These are phyloP conservation scores for Falco peregrinus DNA, from an alignment of 2,797 vertebrate genomes.

Conservation along the genomic window DNA sequence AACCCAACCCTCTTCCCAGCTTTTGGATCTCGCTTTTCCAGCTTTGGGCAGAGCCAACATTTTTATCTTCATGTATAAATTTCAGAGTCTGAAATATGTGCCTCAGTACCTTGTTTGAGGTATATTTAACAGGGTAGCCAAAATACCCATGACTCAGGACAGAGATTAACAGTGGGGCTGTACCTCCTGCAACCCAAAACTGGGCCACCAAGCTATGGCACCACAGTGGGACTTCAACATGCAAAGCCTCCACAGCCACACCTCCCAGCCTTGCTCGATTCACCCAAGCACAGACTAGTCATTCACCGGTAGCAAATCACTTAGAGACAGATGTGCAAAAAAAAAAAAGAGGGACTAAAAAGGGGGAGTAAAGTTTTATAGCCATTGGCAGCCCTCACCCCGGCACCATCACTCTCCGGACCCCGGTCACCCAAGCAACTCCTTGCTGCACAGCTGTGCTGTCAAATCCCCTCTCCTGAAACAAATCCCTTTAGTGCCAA, in stretches of 20 bases:
- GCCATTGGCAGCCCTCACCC: neutral
- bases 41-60: neutral
- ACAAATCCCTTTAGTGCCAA: constrained; percentile 13
- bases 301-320: neutral
- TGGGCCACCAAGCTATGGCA: neutral
- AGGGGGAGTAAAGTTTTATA: neutral
- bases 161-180: neutral
- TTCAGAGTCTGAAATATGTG: neutral
- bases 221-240: neutral
- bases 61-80: neutral
- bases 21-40: constrained; percentile 45
- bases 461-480: constrained; percentile 36
- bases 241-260: neutral
- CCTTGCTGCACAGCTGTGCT: neutral
- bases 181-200: neutral
- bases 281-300: neutral
- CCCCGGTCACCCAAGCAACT: neutral
- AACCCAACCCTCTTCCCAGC: constrained; percentile 36
- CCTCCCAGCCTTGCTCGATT: neutral
- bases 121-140: neutral
- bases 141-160: neutral
- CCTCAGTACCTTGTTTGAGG: neutral
- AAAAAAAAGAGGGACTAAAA: neutral
- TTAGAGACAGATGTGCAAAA: neutral
- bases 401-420: neutral